Base-by-base conservation (phyloP, 2,113 vertebrate species). In the Crotalus tigris region DNA sequence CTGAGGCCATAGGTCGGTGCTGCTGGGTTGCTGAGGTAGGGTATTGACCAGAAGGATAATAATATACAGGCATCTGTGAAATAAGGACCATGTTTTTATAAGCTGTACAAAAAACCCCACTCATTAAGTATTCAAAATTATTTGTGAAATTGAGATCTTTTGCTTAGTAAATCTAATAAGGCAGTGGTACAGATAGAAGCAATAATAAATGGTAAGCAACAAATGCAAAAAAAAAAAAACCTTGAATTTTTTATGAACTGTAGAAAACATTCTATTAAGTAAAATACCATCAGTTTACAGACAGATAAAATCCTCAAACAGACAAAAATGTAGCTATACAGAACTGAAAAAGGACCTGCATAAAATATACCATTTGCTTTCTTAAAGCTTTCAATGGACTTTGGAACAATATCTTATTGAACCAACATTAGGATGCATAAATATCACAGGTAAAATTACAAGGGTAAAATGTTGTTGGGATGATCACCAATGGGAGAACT, bases 11-110 rank as follows among this genome's bases (percentile, higher is more conserved):
- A 93, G 98, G 97, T 95, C 98, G 98, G 97, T 98, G 98, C 97
- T 98, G 98, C 94, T 98, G 98, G 61, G 98, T 98, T 96, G 97
- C 95, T 98, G 98, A 98, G 98, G 98, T 99, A 99, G 99, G 98
- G 97, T 98, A 99, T 97, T 99, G 99, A 97, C 98, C 96, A 94
- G 98, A 97, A 92, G 98, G 96, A 92, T 98, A 99, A 92, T 98
- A 99, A 97, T 98, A 99, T 33, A 98, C 96, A 94, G 99, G 97
- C 98, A 99, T 98, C 99, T 99, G 95, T 6, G 93, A 94, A 96
- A 93, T 94, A 57, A 92, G 49, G 95, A 96, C 24, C 93, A 81
- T 7, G 15, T 24, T 5, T 57, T 46, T 86, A 49, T 29, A 89
- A 58, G 26, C 33, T 89, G 3, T 55, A 19, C 58, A 93, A 46